Conservation (phyloP, 2,888 invertebrate genomes). For the Actias luna region DNA sequence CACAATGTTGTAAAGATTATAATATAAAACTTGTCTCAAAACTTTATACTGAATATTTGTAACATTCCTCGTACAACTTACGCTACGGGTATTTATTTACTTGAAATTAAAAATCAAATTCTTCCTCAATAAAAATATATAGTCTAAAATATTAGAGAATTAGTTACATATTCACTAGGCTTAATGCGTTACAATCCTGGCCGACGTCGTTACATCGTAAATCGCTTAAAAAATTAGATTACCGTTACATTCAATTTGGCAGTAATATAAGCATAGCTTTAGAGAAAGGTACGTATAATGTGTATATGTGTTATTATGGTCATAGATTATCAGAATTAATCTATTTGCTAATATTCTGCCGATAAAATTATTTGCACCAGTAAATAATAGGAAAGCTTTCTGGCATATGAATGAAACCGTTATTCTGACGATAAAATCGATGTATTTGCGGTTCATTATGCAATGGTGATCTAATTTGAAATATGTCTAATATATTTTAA, state of each 20-base stretch:
- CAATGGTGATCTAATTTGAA: not conserved
- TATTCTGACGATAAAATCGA: constrained; percentile 21
- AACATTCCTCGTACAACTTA: not conserved
- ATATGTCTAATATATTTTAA: not conserved
- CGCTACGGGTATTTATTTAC: no score
- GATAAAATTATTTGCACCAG: constrained; percentile 10
- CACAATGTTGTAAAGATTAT: constrained; percentile 33
- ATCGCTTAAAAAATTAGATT: no score
- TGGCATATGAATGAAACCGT: constrained; percentile 19
- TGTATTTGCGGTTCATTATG: not conserved
- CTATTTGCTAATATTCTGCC: constrained; percentile 16
- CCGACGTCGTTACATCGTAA: no score
- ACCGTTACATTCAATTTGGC: no score
- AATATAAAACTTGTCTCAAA: constrained; percentile 22
- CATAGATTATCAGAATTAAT: not conserved
- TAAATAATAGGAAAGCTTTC: not conserved
- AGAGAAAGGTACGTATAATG: no score
- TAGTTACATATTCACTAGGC: no score
- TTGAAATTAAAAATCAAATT: no score
- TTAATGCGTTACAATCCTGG: no score
- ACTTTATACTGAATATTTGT: not conserved
- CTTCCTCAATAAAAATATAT: not conserved
- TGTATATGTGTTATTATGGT: no score
- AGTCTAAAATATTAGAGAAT: no score
- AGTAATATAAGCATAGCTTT: no score